A percentile compares a stretch with the other conserved stretches of the same genome.
Conservation (phyloP, 2,888 invertebrate genomes). For the Cinara cedri region DNA sequence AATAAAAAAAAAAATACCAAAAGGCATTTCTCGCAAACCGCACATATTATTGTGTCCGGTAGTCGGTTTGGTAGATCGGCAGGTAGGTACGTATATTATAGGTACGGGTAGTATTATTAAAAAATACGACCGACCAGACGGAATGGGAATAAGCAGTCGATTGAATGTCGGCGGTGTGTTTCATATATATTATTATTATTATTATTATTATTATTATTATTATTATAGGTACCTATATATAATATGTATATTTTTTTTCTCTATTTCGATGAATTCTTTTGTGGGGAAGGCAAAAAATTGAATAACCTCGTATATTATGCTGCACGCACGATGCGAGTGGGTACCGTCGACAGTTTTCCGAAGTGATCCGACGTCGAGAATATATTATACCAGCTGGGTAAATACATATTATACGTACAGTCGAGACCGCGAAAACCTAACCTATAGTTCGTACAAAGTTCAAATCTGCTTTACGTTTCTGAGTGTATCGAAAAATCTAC, state of each 20-base stretch:
- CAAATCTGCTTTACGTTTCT: too few species aligned
- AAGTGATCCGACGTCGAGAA: too few species aligned
- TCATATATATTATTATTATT: background rate
- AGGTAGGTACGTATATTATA: background rate
- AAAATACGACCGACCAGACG: background rate
- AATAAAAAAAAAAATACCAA: background rate
- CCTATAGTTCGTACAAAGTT: too few species aligned
- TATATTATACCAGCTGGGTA: too few species aligned
- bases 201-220: too few species aligned
- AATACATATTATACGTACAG: background rate
- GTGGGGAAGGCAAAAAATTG: background rate
- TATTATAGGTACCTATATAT: too few species aligned
- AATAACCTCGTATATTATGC: background rate
- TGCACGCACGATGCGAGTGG: background rate
- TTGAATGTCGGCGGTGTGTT: background rate
- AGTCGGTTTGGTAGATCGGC: too few species aligned
- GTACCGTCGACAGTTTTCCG: too few species aligned
- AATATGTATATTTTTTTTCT: background rate
- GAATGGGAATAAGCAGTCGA: background rate
- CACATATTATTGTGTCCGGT: background rate
- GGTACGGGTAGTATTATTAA: too few species aligned
- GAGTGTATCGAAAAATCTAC: too few species aligned
- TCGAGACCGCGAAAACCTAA: too few species aligned
- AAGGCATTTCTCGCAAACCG: background rate
- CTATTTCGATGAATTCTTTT: background rate